Base-by-base conservation (phyloP, 2,113 vertebrate genomes). In the Myotis yumanensis region DNA sequence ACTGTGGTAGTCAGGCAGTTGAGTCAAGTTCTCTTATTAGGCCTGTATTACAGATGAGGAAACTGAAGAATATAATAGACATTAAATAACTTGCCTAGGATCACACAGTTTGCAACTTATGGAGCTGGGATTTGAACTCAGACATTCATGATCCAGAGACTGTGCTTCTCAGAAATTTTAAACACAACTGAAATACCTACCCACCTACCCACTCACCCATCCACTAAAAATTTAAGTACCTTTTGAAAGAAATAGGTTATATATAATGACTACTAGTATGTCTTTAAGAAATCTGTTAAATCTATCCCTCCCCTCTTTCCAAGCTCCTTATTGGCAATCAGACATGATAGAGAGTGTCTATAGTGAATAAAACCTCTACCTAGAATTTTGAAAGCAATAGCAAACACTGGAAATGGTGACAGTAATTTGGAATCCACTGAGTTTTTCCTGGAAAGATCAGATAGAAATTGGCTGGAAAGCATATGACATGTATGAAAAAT, bases 371-470 rank as follows among this genome's bases (percentile, higher is more conserved):
- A 82, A 83, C 16, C 84, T 91, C 86, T 77, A 52, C 62, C 48
- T 68, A 48, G 75, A 81, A 54, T 89, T 86, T 80, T 54, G 69
- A 69, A 83, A 93, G 87, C 75, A 54, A 43, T 66, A 83, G 86
- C 11, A 40, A 93, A 75, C 54, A 35, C 48, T 87, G 76, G 62
- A 62, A 93, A 83, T 2, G 23, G 79, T 76, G 85, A 96, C 59
- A 77, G 76, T 54, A 69, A 72, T 66, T 93, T 91, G 73, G 79
- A 86, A 62, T 54, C 37, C 20, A 64, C 40, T 8, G 46, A 79
- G n/a, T 89, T 93, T 89, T 86, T 92, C 59, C 76, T 91, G 82
- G 62, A 83, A 48, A 94, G 79, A 66, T 90, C 52, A 68, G 66
- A 77, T 25, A 84, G 51, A 22, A 83, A 40, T 32, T 46, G 16